Conservation (phyloP, 2,797 vertebrate genomes). For the Pipistrellus pipistrellus region DNA sequence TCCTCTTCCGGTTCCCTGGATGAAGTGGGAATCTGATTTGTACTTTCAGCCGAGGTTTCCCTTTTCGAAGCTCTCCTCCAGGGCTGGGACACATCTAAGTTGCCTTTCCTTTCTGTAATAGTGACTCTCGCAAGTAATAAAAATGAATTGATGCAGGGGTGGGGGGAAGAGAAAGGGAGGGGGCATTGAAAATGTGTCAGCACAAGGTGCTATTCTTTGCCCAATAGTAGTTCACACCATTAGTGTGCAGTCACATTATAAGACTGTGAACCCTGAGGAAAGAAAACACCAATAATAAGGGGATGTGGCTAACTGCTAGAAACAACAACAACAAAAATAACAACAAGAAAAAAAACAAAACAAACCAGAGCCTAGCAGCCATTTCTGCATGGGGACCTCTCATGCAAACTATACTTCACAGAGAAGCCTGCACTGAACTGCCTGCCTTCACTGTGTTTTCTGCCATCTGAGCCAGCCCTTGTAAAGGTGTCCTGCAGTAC, state of each 20-base stretch:
- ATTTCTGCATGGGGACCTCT: neutral
- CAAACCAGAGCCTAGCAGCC: neutral
- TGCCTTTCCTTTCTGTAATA: neutral
- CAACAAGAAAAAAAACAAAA: neutral
- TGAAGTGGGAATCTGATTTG: conserved; percentile 8
- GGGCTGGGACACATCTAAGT: neutral
- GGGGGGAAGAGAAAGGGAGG: too few relatives aligned
- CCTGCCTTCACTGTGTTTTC: neutral
- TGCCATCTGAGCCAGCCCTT: neutral
- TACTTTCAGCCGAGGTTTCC: conserved; percentile 25
- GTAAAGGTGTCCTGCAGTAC: neutral
- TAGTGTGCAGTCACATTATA: neutral
- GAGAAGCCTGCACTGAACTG: neutral
- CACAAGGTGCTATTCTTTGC: neutral
- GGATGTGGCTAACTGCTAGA: neutral
- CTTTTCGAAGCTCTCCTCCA: conserved; percentile 5
- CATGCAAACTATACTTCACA: neutral
- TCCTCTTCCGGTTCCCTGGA: conserved; percentile 9
- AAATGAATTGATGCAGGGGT: neutral
- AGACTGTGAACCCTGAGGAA: neutral
- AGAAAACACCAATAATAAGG: neutral
- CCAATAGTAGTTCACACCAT: conserved; percentile 25
- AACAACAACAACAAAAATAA: too few relatives aligned
- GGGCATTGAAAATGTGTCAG: neutral
- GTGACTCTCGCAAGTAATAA: conserved; percentile 19